Evolutionary conservation across 2,888 invertebrate genomes (phyloP), one percentile per base, ranked within the genome.

Genomic region (Dolomedes plantarius): DNA sequence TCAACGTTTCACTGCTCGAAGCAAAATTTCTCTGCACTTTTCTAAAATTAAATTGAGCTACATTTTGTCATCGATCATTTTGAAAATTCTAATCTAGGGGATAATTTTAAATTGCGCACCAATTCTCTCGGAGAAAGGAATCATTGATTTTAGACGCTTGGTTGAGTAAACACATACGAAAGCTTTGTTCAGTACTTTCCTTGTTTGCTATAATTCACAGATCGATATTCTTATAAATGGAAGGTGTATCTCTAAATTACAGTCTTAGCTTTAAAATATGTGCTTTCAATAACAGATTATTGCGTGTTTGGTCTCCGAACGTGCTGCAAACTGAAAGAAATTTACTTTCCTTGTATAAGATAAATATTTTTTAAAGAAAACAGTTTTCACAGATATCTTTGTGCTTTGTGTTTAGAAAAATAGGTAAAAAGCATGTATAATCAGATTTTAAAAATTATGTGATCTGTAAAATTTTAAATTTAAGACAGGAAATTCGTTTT

Each of bases 101-200:
- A 80, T 80, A 73, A 74, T 80, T 80, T 73, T 73, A 68, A 80
- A 80, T 73, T 72, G 67, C 7, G 13, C 73, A 36, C 28, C 23
- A 39, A 39, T 78, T 69, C 69, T 62, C 39, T 67, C 29, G 36
- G 50, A 67, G 27, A 80, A 56, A n/a, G 29, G 27, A 67, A 13
- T 67, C 32, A 80, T 80, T 50, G 73, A 80, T 80, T 80, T 73
- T 67, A 46, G 27, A n/a, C 39, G 67, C 67, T 29, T 73, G 65
- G 67, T n/a, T 74, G 73, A 56, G 3, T 36, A 73, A 62, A 78
- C 50, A 74, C 73, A 80, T 23, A 73, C 73, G 80, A 80, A 80
- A 73, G 46, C 80, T 56, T 50, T 28, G 50, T 32, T 56, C 27
- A 67, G 32, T 64, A 31, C 28, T 46, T 72, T 29, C 23, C n/a